These are phyloP conservation scores for Lepidocyrtoides sp. DNA, from an alignment of 2,888 invertebrate species.

Conservation along the genomic window DNA sequence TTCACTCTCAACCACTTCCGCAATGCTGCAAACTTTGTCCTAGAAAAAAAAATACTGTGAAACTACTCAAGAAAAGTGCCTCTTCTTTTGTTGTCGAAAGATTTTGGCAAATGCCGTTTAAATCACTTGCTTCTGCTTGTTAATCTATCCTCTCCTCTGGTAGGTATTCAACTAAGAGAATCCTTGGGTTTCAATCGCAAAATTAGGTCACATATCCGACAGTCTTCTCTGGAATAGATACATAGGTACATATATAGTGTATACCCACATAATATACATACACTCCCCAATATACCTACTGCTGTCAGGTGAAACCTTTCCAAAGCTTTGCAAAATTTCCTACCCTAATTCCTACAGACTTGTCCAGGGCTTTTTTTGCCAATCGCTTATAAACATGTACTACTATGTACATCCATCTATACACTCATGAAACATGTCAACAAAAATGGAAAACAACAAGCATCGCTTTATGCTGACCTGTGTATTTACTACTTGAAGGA, in stretches of 20 bases:
- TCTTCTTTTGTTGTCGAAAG: constrained; percentile 57
- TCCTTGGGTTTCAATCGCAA: constrained; percentile 51
- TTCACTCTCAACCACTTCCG: constrained; percentile 70
- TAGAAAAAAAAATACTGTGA: constrained; percentile 57
- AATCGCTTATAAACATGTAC: background rate
- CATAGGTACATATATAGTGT: constrained; percentile 26
- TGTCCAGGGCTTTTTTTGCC: constrained; percentile 60
- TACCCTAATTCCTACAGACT: constrained; percentile 71
- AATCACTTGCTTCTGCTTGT: constrained; percentile 16
- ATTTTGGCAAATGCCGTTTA: constrained; percentile 43
- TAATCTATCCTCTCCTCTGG: constrained; percentile 43
- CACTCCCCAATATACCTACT: background rate
- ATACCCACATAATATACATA: background rate
- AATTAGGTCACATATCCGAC: constrained; percentile 57
- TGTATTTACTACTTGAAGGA: constrained; percentile 42
- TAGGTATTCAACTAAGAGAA: constrained; percentile 19
- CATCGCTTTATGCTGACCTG: constrained; percentile 7
- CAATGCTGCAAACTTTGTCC: constrained; percentile 75
- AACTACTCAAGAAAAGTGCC: constrained; percentile 14
- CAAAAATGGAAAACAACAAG: constrained; percentile 38
- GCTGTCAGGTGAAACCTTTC: constrained; percentile 54
- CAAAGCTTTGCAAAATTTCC: constrained; percentile 60
- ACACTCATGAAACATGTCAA: constrained; percentile 18
- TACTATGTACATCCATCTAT: background rate
- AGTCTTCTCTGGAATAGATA: constrained; percentile 21